Evolutionary conservation across 2,888 invertebrate species (phyloP).

Genomic region (Shargacucullia verbasci): DNA sequence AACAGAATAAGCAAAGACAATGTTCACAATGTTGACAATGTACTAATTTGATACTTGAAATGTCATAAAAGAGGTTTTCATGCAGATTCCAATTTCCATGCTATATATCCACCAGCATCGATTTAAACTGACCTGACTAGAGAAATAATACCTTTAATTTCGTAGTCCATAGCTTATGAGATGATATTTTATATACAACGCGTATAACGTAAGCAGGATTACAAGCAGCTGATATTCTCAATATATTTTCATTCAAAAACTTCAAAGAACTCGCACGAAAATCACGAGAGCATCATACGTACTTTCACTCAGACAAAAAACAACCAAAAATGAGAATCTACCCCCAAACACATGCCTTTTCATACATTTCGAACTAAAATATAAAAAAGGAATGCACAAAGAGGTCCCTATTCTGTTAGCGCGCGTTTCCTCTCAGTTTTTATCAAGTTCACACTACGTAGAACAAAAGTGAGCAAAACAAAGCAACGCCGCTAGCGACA

Average conservation of each 20-base stretch:
- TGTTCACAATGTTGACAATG: no score
- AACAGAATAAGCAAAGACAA: no score
- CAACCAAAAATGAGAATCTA: conserved; percentile 59
- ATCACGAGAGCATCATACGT: conserved; percentile 44
- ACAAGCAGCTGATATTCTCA: conserved; percentile 38
- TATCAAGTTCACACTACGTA: conserved; percentile 85
- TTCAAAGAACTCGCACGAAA: conserved; percentile 20
- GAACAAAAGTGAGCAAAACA: conserved; percentile 86
- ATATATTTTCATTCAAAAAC: conserved; percentile 28
- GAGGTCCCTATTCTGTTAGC: conserved; percentile 74
- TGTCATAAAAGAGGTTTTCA: no score
- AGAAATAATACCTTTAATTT: not conserved
- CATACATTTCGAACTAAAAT: conserved; percentile 57
- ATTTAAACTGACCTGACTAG: not conserved
- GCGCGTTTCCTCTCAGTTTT: conserved; percentile 81
- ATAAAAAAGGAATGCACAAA: conserved; percentile 64
- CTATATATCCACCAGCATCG: no score
- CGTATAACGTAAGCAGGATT: not conserved
- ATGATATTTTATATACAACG: not conserved
- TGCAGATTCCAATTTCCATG: not conserved
- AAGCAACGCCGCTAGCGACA: conserved; percentile 85
- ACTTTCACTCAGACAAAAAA: conserved; percentile 64
- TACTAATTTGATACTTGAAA: no score
- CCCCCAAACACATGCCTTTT: conserved; percentile 69
- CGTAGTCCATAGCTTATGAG: not conserved